Evolutionary conservation across 2,797 vertebrate genomes (phyloP).

Genomic region (Sebastes cheni): DNA sequence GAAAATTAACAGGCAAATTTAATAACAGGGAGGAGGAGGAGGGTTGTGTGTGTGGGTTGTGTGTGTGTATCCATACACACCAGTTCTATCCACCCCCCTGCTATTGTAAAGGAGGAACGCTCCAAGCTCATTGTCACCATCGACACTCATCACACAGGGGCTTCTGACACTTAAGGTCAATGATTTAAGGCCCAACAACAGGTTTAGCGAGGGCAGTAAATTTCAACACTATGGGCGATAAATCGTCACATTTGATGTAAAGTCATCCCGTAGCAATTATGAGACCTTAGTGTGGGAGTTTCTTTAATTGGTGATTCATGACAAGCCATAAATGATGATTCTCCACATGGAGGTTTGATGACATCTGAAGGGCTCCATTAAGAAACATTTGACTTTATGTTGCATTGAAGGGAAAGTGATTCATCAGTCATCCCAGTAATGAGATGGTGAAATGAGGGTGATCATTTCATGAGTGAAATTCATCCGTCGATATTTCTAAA

Average conservation of each 20-base stretch:
- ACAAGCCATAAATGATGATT: conserved; percentile 36
- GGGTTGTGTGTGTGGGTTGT: conserved; percentile 21
- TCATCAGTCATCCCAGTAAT: conserved; percentile 9
- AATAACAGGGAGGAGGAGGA: conserved; percentile 67
- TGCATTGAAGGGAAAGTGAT: background rate
- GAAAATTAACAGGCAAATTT: conserved; percentile 79
- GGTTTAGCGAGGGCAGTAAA: conserved; percentile 51
- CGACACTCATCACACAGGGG: conserved; percentile 56
- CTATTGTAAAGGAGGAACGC: conserved; percentile 51
- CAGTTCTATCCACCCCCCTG: conserved; percentile 32
- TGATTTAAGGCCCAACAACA: conserved; percentile 57
- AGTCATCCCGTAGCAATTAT: conserved; percentile 41
- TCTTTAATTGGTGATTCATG: conserved; percentile 49
- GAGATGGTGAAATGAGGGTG: background rate
- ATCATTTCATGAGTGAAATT: background rate
- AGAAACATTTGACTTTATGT: conserved; percentile 15
- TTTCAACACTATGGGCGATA: conserved; percentile 41
- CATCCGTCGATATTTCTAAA: background rate
- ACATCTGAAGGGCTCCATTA: conserved; percentile 31
- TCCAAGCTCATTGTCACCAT: conserved; percentile 60
- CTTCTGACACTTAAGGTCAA: conserved; percentile 71
- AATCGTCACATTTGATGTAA: conserved; percentile 47
- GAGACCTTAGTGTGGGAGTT: conserved; percentile 23
- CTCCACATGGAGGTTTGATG: conserved; percentile 44
- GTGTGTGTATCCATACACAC: conserved; percentile 38